phyloP scores from a whole-genome alignment of 30 jellyfish, hydroid and myxozoan species.

The Turritopsis rubra region DNA sequence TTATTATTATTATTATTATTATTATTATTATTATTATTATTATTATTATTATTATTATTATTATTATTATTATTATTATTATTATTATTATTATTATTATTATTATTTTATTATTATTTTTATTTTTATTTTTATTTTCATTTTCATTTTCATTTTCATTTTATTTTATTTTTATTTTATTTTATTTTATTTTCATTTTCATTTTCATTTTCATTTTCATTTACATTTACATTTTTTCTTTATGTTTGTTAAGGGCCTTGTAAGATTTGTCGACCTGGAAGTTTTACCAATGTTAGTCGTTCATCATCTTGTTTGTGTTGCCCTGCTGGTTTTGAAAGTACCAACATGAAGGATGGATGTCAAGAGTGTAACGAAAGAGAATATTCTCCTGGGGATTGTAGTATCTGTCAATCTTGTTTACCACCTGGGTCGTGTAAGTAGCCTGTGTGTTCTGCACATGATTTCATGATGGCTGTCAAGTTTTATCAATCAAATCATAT shows the following conservation, averaged over 20 bases:
- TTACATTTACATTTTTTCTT: neutral
- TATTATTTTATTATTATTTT: too few relatives aligned
- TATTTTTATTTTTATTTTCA: too few relatives aligned
- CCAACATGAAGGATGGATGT: slow-evolving; percentile 70
- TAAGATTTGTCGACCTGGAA: slow-evolving; percentile 83
- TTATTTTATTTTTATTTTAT: too few relatives aligned
- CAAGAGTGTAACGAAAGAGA: slow-evolving; percentile 63
- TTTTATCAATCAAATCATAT: too few relatives aligned
- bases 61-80: too few relatives aligned
- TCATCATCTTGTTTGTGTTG: slow-evolving; percentile 82
- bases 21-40: too few relatives aligned
- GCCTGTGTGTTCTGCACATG: neutral
- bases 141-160: too few relatives aligned
- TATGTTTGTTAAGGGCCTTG: slow-evolving; percentile 57
- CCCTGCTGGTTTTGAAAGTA: slow-evolving; percentile 85
- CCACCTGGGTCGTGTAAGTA: slow-evolving; percentile 73
- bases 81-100: too few relatives aligned
- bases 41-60: too few relatives aligned
- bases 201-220: neutral
- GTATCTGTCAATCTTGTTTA: slow-evolving; percentile 54
- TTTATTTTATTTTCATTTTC: neutral
- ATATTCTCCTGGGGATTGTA: slow-evolving; percentile 79
- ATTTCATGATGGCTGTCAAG: neutral
- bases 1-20: too few relatives aligned
- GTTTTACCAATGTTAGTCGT: slow-evolving; percentile 58